Evolutionary conservation across 2,797 vertebrate genomes (phyloP).

Genomic region (Anguilla obscura): DNA sequence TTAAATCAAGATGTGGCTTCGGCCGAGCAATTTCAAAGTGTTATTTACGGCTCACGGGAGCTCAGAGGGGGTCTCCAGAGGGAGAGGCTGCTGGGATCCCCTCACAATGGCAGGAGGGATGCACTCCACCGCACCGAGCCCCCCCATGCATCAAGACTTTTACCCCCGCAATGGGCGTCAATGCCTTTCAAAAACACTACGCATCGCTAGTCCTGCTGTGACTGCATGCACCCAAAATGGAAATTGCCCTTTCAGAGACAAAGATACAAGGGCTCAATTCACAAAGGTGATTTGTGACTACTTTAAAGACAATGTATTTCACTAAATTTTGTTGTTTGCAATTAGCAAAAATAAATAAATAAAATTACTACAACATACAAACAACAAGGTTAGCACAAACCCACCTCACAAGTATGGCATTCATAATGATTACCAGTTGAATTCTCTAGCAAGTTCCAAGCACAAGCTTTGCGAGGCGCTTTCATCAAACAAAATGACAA

Average conservation of each 20-base stretch:
- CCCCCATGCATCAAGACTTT: background rate
- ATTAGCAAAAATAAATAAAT: too few relatives aligned
- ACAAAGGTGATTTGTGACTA: too few relatives aligned
- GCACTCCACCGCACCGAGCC: background rate
- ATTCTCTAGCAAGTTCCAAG: too few relatives aligned
- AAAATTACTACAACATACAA: too few relatives aligned
- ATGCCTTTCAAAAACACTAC: background rate
- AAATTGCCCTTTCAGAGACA: background rate
- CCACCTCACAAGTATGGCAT: too few relatives aligned
- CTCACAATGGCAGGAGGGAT: background rate
- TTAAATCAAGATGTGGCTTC: conserved; percentile 12
- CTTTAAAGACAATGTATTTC: too few relatives aligned
- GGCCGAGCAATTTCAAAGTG: background rate
- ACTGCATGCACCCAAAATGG: background rate
- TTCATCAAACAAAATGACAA: too few relatives aligned
- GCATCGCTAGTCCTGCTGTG: background rate
- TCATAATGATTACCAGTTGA: too few relatives aligned
- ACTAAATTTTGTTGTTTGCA: too few relatives aligned
- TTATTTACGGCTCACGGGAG: conserved; percentile 8
- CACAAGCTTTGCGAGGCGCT: too few relatives aligned
- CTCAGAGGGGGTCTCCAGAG: background rate
- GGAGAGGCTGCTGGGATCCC: background rate
- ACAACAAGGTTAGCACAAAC: too few relatives aligned
- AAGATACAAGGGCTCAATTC: background rate
- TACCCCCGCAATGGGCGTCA: background rate